Percentiles rank a stretch among this genome's conserved stretches.
These are phyloP conservation scores for Lamellibrachia columna DNA, from an alignment of 2,888 invertebrate genomes.

Conservation along the genomic window DNA sequence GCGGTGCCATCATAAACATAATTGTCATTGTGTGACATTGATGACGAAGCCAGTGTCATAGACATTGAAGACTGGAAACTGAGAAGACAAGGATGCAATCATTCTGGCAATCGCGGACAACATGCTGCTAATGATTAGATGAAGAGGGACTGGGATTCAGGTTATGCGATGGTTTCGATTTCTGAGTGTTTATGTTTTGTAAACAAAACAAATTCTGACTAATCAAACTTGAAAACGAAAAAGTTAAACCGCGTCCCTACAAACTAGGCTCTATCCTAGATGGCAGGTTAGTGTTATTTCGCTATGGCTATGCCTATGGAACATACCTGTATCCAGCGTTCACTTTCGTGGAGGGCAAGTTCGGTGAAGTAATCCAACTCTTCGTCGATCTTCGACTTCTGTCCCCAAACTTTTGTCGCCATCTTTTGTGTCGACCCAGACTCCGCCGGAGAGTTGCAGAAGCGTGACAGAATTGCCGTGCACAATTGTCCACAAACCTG, in stretches of 20 bases:
- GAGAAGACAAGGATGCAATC: background rate
- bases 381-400: constrained; percentile 51
- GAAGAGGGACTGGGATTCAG: background rate
- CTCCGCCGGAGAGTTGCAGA: background rate
- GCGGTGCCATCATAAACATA: too few relatives aligned
- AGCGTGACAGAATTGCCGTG: background rate
- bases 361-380: constrained; percentile 65
- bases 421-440: background rate
- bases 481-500: background rate
- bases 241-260: background rate
- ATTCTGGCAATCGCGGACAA: background rate
- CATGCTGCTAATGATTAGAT: background rate
- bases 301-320: background rate
- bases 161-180: background rate
- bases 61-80: background rate
- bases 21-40: too few relatives aligned
- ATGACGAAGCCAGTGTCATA: background rate
- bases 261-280: background rate
- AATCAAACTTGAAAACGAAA: background rate
- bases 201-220: background rate
- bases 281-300: background rate
- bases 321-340: constrained; percentile 64
- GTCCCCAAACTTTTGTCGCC: constrained; percentile 4
- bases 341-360: constrained; percentile 63
- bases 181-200: background rate